Conservation (phyloP, 2,888 invertebrate species). For the Hofmannophila pseudospretella region DNA sequence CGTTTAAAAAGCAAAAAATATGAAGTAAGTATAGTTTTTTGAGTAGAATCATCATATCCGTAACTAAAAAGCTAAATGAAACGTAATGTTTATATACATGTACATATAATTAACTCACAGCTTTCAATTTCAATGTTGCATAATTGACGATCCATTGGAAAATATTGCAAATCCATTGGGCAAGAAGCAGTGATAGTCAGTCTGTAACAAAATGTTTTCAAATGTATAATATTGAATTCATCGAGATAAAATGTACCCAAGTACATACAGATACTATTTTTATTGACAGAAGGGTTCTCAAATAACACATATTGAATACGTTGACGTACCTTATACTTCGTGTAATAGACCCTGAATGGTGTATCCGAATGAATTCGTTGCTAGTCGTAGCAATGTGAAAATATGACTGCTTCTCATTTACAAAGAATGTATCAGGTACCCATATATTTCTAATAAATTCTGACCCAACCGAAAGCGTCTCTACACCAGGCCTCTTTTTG, state of each 20-base stretch:
- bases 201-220: conserved; percentile 80
- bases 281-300: too few species aligned
- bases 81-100: too few species aligned
- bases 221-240: not conserved
- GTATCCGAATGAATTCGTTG: conserved; percentile 98
- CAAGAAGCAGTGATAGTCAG: conserved; percentile 97
- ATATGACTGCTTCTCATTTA: conserved; percentile 99
- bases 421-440: conserved; percentile 99
- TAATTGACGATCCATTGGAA: conserved; percentile 96
- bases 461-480: conserved; percentile 94
- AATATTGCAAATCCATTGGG: conserved; percentile 97
- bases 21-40: not conserved
- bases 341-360: conserved; percentile 95
- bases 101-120: conserved; percentile 84
- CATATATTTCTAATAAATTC: conserved; percentile 98
- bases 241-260: too few species aligned
- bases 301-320: too few species aligned
- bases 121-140: conserved; percentile 98
- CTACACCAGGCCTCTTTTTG: conserved; percentile 90
- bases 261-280: too few species aligned
- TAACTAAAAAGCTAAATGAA: not conserved
- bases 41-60: not conserved
- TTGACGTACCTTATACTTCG: conserved; percentile 97
- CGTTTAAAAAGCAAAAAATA: not conserved
- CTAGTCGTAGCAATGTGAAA: conserved; percentile 99